phyloP scores from a whole-genome alignment of 2,888 invertebrate species.

The Liodrosophila aerea region DNA sequence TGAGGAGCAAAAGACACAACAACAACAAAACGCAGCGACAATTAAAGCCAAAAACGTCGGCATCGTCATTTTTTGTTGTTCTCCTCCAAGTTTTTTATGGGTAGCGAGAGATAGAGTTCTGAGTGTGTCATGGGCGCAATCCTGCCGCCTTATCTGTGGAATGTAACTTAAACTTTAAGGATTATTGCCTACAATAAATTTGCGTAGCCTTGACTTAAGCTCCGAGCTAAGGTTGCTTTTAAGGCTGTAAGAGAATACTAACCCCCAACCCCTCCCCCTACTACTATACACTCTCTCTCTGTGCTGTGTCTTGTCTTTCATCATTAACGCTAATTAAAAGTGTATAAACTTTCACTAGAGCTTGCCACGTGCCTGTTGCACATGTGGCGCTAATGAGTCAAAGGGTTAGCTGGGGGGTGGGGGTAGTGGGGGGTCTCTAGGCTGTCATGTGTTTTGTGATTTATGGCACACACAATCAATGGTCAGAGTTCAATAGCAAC shows the following conservation, averaged over 20 bases:
- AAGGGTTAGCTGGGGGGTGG: slow-evolving; percentile 7
- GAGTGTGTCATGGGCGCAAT: slow-evolving; percentile 53
- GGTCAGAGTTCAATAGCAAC: slow-evolving; percentile 53
- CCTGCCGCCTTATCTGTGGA: slow-evolving; percentile 74
- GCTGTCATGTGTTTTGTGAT: slow-evolving; percentile 65
- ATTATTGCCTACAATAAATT: slow-evolving; percentile 80
- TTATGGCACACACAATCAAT: slow-evolving; percentile 58
- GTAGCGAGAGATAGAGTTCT: no score
- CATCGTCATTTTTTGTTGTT: slow-evolving; percentile 45
- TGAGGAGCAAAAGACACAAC: background rate
- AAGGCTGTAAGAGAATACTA: slow-evolving; percentile 61
- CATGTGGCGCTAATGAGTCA: slow-evolving; percentile 56
- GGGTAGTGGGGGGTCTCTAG: background rate
- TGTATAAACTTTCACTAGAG: slow-evolving; percentile 72
- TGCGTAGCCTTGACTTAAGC: slow-evolving; percentile 39
- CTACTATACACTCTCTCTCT: background rate
- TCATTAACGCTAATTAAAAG: slow-evolving; percentile 76
- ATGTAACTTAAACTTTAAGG: slow-evolving; percentile 80
- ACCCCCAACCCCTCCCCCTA: background rate
- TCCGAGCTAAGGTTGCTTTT: slow-evolving; percentile 38
- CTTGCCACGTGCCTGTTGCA: slow-evolving; percentile 61
- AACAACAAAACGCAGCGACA: slow-evolving; percentile 46
- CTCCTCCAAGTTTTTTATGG: slow-evolving; percentile 53
- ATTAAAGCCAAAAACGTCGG: slow-evolving; percentile 61
- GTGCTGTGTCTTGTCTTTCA: slow-evolving; percentile 50